Evolutionary conservation across 2,888 invertebrate genomes (phyloP), one percentile per base, ranked within the genome.

Genomic region (Dasysyrphus tricinctus): DNA sequence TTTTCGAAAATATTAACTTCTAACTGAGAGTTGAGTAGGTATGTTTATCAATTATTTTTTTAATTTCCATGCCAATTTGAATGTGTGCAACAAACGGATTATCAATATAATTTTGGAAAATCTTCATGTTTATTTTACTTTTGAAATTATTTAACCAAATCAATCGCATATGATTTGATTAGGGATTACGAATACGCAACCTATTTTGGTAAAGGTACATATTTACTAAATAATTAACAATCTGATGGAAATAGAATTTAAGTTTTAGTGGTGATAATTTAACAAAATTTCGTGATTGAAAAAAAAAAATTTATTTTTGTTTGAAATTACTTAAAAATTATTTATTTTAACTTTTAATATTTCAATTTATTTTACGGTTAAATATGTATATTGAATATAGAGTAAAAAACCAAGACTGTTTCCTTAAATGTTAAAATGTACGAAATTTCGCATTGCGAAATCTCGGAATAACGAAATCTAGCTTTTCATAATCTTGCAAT

Each of bases 1-100:
- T 32, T 29, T 0, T 5, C 0, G 16, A 47, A 49, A 49, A 14
- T 54, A 29, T 54, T 14, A 54, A 54, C 56, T 57, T 11, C n/a
- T 34, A 57, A 16, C 5, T 57, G 39, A 24, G 1, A 24, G 24
- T 24, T 4, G 14, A 56, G n/a, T n/a, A n/a, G n/a, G n/a, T n/a
- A 34, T 9, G 32, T 32, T 51, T 32, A 56, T 56, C 11, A 4
- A 24, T 29, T 29, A 2, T n/a, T 57, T 16, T 16, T 19, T 34
- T 1, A 16, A 9, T 57, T 16, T 57, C 37, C 16, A 34, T 57
- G 16, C 16, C 34, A 57, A 57, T 34, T 34, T 57, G 56, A n/a
- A 16, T 56, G 34, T 57, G 57, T 57, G 57, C 57, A 57, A 57
- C 57, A 57, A 57, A 57, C 57, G 8, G 34, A 32, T 54, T 54